Conservation (phyloP, 2,888 invertebrate species). For the Malthinus flaveolus region DNA sequence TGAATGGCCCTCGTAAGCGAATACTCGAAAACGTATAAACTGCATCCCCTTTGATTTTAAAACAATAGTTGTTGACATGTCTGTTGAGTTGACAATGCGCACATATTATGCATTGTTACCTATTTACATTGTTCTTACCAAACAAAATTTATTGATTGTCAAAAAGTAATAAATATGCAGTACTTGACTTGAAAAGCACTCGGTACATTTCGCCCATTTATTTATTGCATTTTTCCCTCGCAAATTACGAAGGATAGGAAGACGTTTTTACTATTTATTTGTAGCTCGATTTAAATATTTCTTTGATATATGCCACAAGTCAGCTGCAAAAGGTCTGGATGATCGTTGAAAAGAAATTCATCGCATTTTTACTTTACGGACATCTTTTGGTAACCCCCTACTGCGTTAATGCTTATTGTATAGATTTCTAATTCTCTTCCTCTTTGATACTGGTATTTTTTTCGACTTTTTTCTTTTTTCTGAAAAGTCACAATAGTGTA, state of each 20-base stretch:
- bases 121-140: no score
- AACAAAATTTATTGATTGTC: no score
- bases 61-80: no score
- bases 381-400: conserved; percentile 23
- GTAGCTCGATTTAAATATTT: conserved; percentile 30
- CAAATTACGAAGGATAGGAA: background rate
- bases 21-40: no score
- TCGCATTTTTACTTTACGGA: conserved; percentile 29
- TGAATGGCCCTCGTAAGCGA: no score
- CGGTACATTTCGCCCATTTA: background rate
- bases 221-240: background rate
- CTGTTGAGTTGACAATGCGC: no score
- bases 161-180: no score
- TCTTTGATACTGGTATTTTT: conserved; percentile 28
- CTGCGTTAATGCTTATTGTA: conserved; percentile 28
- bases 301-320: conserved; percentile 27
- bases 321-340: conserved; percentile 27
- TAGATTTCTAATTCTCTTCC: conserved; percentile 30
- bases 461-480: conserved; percentile 26
- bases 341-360: conserved; percentile 27
- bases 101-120: no score
- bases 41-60: no score
- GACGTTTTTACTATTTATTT: background rate
- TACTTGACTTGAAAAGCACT: no score
- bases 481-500: conserved; percentile 40